Base-by-base conservation (phyloP, 1,140 invertebrate genomes). In the Lasioglossum baleicum region DNA sequence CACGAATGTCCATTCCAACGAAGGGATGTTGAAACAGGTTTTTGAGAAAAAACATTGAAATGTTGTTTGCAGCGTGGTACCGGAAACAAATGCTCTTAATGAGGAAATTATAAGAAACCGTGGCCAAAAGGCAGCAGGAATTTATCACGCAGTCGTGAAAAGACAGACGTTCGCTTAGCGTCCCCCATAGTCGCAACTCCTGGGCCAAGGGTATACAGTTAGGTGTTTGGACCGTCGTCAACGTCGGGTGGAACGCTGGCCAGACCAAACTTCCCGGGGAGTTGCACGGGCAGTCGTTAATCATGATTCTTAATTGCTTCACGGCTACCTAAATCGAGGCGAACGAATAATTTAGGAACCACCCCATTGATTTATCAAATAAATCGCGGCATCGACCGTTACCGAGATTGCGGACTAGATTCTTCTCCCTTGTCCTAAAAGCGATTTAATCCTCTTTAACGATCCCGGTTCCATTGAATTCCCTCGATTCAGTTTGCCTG, bases 291-390 rank as follows among this genome's bases (percentile, higher is more conserved):
- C 31, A 65, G 68, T 72, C 86, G 85, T 87, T 87, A 87, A 87
- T 87, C 86, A 87, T 87, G 80, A 81, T 83, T 87, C 85, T 87
- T 87, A 87, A 87, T 87, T 87, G 86, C 85, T 81, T 85, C 83
- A 79, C 76, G 65, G 75, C 71, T 72, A 83, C 80, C 80, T 83
- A 81, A 56, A 83, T 80, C 75, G 77, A 75, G 69, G 65, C 63
- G 83, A 83, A 76, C 83, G 80, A 84, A 87, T 80, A 87, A 83
- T 87, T 87, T 85, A 85, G 77, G 72, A 73, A 67, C 60, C 79
- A 53, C 61, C 64, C 77, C 75, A 87, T 87, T 87, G 86, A 87
- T 87, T 87, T 87, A 87, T 87, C 86, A 87, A 85, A 87, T 87
- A 87, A 87, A 87, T 87, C 80, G 77, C 78, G 74, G 72, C 63